A percentile compares a stretch with the other conserved stretches of the same genome.
phyloP scores from a whole-genome alignment of 2,888 invertebrate genomes.

The Baronia brevicornis region DNA sequence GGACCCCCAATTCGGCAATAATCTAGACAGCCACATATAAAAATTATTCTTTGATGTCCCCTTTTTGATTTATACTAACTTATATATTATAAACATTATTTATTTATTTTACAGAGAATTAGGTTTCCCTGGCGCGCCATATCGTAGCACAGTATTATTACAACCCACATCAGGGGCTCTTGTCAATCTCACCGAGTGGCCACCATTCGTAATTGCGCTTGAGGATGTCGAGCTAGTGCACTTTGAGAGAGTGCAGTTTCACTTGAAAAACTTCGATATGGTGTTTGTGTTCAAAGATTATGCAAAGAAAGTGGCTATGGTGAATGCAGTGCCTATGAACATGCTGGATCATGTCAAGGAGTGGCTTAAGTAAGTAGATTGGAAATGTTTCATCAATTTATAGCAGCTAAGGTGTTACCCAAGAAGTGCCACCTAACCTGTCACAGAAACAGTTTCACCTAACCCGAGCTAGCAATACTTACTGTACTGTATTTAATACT shows the following conservation, averaged over 20 bases:
- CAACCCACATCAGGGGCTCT: conserved; percentile 99
- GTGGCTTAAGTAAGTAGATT: conserved; percentile 92
- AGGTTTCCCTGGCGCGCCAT: conserved; percentile 98
- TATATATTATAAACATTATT: neutral
- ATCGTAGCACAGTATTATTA: conserved; percentile 94
- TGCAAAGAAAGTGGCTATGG: conserved; percentile 93
- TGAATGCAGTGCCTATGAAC: conserved; percentile 99
- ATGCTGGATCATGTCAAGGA: conserved; percentile 99
- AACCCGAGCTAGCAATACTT: too few relatives aligned
- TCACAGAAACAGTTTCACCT: too few relatives aligned
- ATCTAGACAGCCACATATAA: too few relatives aligned
- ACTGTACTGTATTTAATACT: too few relatives aligned
- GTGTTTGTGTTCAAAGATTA: conserved; percentile 99
- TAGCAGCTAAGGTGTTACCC: too few relatives aligned
- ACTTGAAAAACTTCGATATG: conserved; percentile 99
- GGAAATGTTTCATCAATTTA: neutral
- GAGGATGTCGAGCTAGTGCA: conserved; percentile 99
- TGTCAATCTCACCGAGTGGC: conserved; percentile 98
- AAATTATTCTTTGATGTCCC: too few relatives aligned
- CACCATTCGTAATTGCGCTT: conserved; percentile 97
- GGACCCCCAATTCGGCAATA: too few relatives aligned
- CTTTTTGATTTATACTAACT: neutral
- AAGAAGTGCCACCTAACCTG: too few relatives aligned
- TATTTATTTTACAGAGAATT: conserved; percentile 83
- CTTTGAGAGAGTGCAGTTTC: conserved; percentile 99